Base-by-base conservation (phyloP, 1,140 invertebrate species). In the Hetaerina americana region DNA sequence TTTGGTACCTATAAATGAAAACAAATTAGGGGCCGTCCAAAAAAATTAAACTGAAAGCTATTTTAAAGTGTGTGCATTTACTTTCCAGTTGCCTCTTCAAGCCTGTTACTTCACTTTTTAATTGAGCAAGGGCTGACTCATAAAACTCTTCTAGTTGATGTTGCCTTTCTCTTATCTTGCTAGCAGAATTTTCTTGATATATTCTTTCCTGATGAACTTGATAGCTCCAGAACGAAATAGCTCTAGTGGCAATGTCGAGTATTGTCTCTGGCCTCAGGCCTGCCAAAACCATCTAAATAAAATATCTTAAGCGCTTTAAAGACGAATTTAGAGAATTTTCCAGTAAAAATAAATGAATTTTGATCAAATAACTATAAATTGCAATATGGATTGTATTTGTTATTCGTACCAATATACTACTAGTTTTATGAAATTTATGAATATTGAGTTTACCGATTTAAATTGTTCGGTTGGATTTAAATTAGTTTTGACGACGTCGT, bases 171-270 rank as follows among this genome's bases (percentile, higher is more conserved):
- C 31, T 71, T 26, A 5, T 12, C 22, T 69, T 28, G 27, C 66
- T 74, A n/a, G 71, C 24, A 24, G 66, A 8, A 15, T 27, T 28
- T 28, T 74, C 70, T 66, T 72, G 66, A 66, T 67, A 66, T 29
- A 68, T n/a, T 25, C 66, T 31, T 67, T 84, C 82, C 75, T 83
- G 82, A 77, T 83, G 80, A 0, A 83, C 78, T 80, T 84, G 82
- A 76, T 84, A 84, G 5, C 80, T 81, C 82, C 82, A 84, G 76
- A 84, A 84, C 10, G 82, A 82, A 77, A 84, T 82, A 5, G 83
- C 81, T 66, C 83, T 78, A 80, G 82, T 84, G 70, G 82, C 80
- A 66, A 84, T 78, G 73, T 84, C 83, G 81, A 84, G 83, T 26
- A 83, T 82, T 24, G 78, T 78, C 71, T 84, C 82, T 26, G 83